These are phyloP conservation scores for Sylvia atricapilla DNA, from an alignment of 2,113 vertebrate species.

Conservation along the genomic window DNA sequence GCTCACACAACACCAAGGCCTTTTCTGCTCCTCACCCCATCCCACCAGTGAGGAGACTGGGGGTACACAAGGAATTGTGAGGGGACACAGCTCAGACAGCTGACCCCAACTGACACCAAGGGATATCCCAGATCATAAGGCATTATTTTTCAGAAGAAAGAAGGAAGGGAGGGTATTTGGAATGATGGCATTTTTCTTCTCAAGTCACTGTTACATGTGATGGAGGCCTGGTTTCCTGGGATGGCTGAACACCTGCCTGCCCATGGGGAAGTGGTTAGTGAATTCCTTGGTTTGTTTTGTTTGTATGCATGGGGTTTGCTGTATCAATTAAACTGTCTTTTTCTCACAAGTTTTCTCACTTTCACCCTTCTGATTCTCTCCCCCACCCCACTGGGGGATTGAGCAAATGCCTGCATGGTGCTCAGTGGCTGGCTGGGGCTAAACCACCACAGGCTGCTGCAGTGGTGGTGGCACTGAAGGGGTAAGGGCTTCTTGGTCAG, in stretches of 20 bases:
- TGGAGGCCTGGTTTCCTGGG: background rate
- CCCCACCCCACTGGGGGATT: too few relatives aligned
- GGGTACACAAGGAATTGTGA: background rate
- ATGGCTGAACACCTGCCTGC: background rate
- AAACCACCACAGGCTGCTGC: background rate
- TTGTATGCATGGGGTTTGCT: background rate
- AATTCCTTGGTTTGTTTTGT: background rate
- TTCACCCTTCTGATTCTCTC: background rate
- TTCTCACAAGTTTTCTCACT: background rate
- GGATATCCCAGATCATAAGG: background rate
- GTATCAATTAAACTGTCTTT: background rate
- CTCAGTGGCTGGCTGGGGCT: background rate
- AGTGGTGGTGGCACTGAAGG: background rate
- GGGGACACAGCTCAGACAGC: background rate
- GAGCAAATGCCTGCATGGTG: fast-evolving
- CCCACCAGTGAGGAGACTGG: background rate
- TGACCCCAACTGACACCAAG: background rate
- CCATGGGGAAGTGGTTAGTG: background rate
- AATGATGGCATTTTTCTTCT: fast-evolving
- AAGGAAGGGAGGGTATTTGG: too few relatives aligned
- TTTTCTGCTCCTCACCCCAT: background rate
- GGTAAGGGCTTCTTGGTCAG: background rate
- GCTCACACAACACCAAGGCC: background rate
- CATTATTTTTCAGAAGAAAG: background rate
- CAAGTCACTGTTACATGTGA: background rate